These are phyloP conservation scores for Callospermophilus lateralis DNA, from an alignment of 2,113 vertebrate species.

Conservation along the genomic window DNA sequence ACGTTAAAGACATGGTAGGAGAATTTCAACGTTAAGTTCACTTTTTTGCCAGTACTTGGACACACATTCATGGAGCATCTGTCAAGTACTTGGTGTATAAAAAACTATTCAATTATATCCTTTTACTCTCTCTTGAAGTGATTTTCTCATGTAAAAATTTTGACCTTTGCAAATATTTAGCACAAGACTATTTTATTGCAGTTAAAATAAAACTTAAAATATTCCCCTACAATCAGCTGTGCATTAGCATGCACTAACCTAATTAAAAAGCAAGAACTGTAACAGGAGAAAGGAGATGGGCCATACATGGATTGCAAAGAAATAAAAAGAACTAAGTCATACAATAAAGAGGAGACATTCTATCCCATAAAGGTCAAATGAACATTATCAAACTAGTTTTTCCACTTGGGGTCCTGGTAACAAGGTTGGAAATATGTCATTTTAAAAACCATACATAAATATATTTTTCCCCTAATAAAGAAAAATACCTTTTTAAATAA, in stretches of 20 bases:
- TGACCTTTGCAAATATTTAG: slow-evolving; percentile 82
- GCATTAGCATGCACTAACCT: slow-evolving; percentile 77
- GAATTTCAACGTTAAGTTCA: not conserved
- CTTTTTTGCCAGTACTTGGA: not conserved
- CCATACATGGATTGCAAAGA: slow-evolving; percentile 71
- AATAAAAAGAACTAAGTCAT: slow-evolving; percentile 67
- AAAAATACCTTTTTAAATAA: slow-evolving; percentile 33
- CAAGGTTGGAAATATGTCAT: slow-evolving; percentile 3
- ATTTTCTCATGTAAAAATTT: slow-evolving; percentile 65
- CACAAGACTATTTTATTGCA: slow-evolving; percentile 78
- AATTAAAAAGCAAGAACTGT: slow-evolving; percentile 84
- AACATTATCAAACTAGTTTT: slow-evolving; percentile 63
- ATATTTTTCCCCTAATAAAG: slow-evolving; percentile 35
- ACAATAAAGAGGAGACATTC: slow-evolving; percentile 60
- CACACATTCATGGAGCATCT: not conserved
- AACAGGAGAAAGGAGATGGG: slow-evolving; percentile 79
- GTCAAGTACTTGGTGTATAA: not conserved
- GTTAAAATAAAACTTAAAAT: slow-evolving; percentile 80
- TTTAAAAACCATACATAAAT: slow-evolving; percentile 43
- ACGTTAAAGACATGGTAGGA: not conserved
- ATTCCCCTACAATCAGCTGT: slow-evolving; percentile 82
- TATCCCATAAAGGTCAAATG: slow-evolving; percentile 73
- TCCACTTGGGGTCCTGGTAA: slow-evolving; percentile 2
- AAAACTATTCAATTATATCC: slow-evolving; percentile 42
- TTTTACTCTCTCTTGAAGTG: slow-evolving; percentile 43